Evolutionary conservation across 2,113 vertebrate species (phyloP).

Genomic region (Eira barbara): DNA sequence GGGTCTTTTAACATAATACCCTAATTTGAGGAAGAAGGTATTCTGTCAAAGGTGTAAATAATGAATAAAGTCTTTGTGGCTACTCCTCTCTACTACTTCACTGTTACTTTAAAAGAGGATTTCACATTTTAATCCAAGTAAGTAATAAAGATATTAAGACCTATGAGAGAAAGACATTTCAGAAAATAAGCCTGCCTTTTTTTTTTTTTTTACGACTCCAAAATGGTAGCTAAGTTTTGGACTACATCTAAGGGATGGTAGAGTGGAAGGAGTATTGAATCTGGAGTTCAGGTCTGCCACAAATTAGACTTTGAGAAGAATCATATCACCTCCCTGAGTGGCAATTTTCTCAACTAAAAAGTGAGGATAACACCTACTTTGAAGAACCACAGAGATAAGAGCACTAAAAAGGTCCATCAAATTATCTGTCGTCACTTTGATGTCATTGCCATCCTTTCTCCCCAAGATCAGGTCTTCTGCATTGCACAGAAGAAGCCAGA

Average conservation of each 20-base stretch:
- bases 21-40: background rate
- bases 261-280: background rate
- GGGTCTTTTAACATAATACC: background rate
- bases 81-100: background rate
- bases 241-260: background rate
- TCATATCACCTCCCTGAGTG: background rate
- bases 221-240: background rate
- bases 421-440: background rate
- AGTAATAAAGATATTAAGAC: background rate
- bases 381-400: background rate
- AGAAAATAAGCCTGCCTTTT: background rate
- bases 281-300: background rate
- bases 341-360: slow-evolving; percentile 1
- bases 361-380: background rate
- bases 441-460: background rate
- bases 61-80: background rate
- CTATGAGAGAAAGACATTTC: background rate
- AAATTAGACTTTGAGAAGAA: background rate
- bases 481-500: background rate
- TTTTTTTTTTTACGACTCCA: background rate
- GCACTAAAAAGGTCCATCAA: background rate
- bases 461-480: background rate
- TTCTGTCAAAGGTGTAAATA: background rate
- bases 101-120: background rate
- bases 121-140: background rate